Evolutionary conservation across 2,797 vertebrate genomes (phyloP).

Genomic region (Lagorchestes hirsutus): DNA sequence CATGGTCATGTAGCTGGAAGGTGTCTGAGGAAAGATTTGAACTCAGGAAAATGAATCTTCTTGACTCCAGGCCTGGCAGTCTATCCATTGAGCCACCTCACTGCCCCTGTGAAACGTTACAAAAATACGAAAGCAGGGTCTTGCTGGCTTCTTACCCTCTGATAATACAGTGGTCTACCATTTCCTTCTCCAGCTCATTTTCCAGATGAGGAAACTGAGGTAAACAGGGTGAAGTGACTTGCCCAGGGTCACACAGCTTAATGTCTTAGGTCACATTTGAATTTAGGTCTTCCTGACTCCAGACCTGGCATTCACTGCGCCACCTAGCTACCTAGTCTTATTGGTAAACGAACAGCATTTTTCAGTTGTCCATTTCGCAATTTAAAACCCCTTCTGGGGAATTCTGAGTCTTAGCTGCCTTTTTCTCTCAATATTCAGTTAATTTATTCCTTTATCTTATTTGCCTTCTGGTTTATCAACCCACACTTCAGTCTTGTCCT

Average conservation of each 20-base stretch:
- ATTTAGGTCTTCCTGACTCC: not conserved
- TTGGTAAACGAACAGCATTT: not conserved
- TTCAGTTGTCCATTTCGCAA: not conserved
- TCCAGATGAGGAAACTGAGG: not conserved
- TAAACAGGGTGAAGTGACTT: not conserved
- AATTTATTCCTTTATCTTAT: not conserved
- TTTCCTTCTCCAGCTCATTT: not conserved
- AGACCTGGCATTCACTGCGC: not conserved
- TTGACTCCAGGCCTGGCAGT: no score
- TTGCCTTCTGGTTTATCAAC: not conserved
- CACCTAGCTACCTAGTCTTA: no score
- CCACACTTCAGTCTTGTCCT: not conserved
- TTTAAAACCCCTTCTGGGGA: not conserved
- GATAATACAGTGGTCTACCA: not conserved
- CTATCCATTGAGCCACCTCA: no score
- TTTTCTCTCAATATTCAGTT: not conserved
- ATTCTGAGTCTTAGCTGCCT: not conserved
- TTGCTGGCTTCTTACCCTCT: no score
- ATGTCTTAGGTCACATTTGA: not conserved
- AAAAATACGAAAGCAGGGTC: no score
- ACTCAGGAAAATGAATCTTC: no score
- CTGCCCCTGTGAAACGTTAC: no score
- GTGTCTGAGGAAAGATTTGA: no score
- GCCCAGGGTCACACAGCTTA: not conserved
- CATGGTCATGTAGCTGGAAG: no score